Evolutionary conservation across 2,888 invertebrate species (phyloP), one percentile per base, ranked within the genome.

Genomic region (Lithosia quadra): DNA sequence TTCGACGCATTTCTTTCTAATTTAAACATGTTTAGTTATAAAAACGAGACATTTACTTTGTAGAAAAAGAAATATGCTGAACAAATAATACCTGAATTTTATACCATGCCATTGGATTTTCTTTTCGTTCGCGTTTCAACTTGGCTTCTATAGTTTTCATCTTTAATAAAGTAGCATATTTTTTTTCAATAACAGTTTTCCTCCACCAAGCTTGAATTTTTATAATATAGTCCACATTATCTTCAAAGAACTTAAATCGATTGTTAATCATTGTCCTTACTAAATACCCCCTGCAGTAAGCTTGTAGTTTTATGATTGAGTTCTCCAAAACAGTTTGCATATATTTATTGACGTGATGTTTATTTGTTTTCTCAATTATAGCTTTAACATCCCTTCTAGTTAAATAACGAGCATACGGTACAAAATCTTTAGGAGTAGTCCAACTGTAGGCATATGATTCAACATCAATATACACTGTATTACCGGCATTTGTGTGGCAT

Each of bases 131-230:
- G 65, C 80, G 85, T 75, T 88, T 91, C 36, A 93, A 79, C 77
- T 90, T 90, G 39, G 91, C 88, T 84, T 92, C 91, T 72, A 93
- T 92, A 15, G 87, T 84, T 78, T 89, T 93, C 89, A 91, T 90
- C 86, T 93, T 91, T 36, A 95, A 86, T 33, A 95, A 77, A 24
- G 91, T 91, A 0, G 88, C 86, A 82, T 95, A 95, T 73, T 89
- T 90, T 74, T 88, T 93, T 71, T 94, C 92, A 69, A 95, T 92
- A 15, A 91, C 76, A 1, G 94, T 80, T 71, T 92, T 92, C 70
- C 96, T 92, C 96, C 96, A 97, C 96, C 96, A 97, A 0, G 96
- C 92, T 93, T 97, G 96, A 74, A 96, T 96, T 79, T 86, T 90
- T 8, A 96, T 82, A 58, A 96, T 85, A 80, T 86, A 90, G 0